A percentile compares a stretch with the other conserved stretches of the same genome.
These are phyloP conservation scores for Capitulum mitella DNA, from an alignment of 2,888 invertebrate species.

Conservation along the genomic window DNA sequence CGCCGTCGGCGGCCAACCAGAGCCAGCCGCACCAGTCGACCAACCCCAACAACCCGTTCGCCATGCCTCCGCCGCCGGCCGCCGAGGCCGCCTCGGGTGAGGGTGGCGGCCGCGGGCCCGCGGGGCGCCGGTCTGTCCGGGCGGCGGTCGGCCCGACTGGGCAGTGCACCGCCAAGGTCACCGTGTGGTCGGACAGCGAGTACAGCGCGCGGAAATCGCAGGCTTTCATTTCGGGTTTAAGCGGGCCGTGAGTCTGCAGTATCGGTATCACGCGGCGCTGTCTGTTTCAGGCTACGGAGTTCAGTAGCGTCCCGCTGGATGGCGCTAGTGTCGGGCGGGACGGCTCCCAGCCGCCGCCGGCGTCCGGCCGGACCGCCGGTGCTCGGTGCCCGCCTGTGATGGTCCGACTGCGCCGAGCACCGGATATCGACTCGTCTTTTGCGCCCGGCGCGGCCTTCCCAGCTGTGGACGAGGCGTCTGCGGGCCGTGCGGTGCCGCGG, in stretches of 20 bases:
- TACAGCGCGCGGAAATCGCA: too few species aligned
- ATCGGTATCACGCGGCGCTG: neutral
- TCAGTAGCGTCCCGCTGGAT: neutral
- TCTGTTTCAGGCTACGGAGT: neutral
- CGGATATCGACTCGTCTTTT: too few species aligned
- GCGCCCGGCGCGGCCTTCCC: too few species aligned
- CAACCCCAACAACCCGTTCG: slow-evolving; percentile 1
- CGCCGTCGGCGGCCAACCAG: slow-evolving; percentile 19
- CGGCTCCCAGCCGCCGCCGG: too few species aligned
- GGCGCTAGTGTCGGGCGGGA: too few species aligned
- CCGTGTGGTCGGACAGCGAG: too few species aligned
- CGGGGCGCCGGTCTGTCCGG: neutral
- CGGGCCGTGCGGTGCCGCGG: too few species aligned
- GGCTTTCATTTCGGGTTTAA: neutral
- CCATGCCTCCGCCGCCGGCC: neutral
- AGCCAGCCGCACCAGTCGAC: slow-evolving; percentile 37
- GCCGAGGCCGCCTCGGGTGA: neutral
- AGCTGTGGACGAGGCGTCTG: too few species aligned
- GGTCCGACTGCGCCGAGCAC: too few species aligned
- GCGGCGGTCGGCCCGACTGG: neutral
- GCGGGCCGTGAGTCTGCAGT: neutral
- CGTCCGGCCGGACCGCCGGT: too few species aligned
- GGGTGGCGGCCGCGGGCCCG: neutral
- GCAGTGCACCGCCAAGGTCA: too few species aligned
- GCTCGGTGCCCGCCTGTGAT: too few species aligned